Percentiles rank a stretch among this genome's conserved stretches.
These are phyloP conservation scores for Melieria omissa DNA, from an alignment of 2,888 invertebrate genomes.

Conservation along the genomic window DNA sequence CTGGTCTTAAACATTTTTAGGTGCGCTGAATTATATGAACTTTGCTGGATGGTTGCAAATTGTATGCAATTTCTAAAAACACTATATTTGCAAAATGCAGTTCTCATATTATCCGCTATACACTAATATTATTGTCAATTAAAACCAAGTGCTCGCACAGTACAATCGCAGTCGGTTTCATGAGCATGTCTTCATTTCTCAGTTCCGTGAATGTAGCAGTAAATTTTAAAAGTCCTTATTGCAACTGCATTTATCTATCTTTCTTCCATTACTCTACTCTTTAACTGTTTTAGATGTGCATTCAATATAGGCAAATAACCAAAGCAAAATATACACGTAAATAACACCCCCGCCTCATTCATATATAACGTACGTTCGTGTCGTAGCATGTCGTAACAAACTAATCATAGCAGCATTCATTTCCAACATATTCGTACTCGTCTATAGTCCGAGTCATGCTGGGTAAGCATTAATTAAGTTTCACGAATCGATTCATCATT, in stretches of 20 bases:
- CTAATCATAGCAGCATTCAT: conserved; percentile 13
- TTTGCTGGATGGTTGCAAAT: no score
- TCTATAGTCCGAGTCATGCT: conserved; percentile 11
- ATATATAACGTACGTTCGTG: conserved; percentile 9
- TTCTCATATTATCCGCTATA: no score
- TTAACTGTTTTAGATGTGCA: conserved; percentile 34
- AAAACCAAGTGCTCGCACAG: no score
- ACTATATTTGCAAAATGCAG: no score
- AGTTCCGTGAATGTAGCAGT: no score
- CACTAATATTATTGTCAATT: no score
- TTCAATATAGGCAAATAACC: conserved; percentile 26
- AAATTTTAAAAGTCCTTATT: no score
- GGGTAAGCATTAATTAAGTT: conserved; percentile 29
- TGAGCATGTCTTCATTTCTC: no score
- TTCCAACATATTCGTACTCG: background rate
- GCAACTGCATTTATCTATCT: conserved; percentile 1
- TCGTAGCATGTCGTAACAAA: conserved; percentile 15
- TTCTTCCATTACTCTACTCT: conserved; percentile 21
- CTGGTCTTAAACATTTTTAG: no score
- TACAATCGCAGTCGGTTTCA: no score
- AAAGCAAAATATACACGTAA: conserved; percentile 5
- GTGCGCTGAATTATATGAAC: no score
- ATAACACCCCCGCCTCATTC: background rate
- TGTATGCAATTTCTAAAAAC: no score
- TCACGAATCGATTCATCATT: conserved; percentile 7